Percentiles rank a stretch among this genome's conserved stretches.
phyloP scores from a whole-genome alignment of 2,113 vertebrate species.

The Penelope pileata region DNA sequence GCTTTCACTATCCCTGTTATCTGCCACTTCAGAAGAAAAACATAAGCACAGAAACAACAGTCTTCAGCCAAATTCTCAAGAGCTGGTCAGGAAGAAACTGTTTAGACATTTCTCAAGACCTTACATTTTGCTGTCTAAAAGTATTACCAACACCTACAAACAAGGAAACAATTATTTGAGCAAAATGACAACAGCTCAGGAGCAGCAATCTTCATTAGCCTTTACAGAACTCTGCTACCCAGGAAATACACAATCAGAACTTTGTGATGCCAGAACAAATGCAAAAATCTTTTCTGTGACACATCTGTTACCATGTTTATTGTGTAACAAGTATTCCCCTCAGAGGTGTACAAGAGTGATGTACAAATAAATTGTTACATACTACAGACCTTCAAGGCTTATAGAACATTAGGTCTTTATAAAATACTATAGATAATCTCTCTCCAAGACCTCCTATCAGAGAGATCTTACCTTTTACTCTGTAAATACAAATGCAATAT shows the following conservation, averaged over 20 bases:
- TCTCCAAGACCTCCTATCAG: neutral
- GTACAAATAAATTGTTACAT: neutral
- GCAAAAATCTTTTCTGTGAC: neutral
- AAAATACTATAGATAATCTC: neutral
- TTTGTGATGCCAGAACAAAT: neutral
- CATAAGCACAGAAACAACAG: slow-evolving; percentile 38
- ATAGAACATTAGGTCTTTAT: neutral
- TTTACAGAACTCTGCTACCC: neutral
- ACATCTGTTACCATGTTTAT: neutral
- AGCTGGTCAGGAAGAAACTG: neutral
- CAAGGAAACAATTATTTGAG: neutral
- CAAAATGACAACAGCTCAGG: neutral
- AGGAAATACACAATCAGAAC: neutral
- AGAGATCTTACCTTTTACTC: neutral
- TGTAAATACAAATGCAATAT: neutral
- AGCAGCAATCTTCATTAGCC: neutral
- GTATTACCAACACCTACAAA: neutral
- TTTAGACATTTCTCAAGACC: neutral
- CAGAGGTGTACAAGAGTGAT: neutral
- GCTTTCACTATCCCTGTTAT: slow-evolving; percentile 35
- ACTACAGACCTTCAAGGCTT: slow-evolving; percentile 48
- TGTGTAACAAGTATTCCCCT: neutral
- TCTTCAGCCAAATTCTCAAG: slow-evolving; percentile 8
- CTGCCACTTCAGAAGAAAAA: slow-evolving; percentile 54
- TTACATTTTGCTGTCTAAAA: neutral